Evolutionary conservation across 2,888 invertebrate species (phyloP), one percentile per base, ranked within the genome.

Genomic region (Amphipoea lucens): DNA sequence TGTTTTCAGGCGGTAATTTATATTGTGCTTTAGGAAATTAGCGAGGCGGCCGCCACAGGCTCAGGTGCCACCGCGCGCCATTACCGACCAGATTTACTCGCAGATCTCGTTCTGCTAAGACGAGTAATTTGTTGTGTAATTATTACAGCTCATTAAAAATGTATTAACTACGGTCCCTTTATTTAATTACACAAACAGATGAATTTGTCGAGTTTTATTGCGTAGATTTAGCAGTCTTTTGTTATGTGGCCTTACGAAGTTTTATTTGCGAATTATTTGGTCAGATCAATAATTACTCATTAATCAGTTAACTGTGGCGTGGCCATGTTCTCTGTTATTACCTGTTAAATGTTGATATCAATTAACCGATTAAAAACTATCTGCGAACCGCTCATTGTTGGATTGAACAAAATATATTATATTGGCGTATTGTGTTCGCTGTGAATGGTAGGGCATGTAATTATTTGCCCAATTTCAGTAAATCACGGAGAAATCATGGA

Each of bases 21-120:
- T 95, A 94, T 94, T 93, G 94, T 94, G 94, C 94, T 95, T 94
- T 92, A 93, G 92, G 92, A 95, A 95, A 96, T 96, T 95, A 96
- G 94, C 93, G 92, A 90, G 89, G 90, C 89, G 87, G 86, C 90
- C 87, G 89, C 90, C 90, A 88, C 91, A 90, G 93, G 91, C 93
- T 91, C 95, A 95, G 95, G 95, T 96, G 95, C 91, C 92, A 92
- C 92, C 93, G 90, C 88, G 91, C 90, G 87, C 94, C 94, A 95
- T 96, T 95, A 95, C 92, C 92, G 90, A 90, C 91, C 93, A 94
- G 95, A 95, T 95, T 95, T 94, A 94, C 93, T 92, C 87, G 79
- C 88, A 92, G 89, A 91, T 90, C 91, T 90, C 89, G 88, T 91
- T 90, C 90, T 91, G 87, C 90, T 91, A 90, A 92, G 92, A 93